Conservation (phyloP, 2,888 invertebrate genomes). For the Neoascia interrupta region DNA sequence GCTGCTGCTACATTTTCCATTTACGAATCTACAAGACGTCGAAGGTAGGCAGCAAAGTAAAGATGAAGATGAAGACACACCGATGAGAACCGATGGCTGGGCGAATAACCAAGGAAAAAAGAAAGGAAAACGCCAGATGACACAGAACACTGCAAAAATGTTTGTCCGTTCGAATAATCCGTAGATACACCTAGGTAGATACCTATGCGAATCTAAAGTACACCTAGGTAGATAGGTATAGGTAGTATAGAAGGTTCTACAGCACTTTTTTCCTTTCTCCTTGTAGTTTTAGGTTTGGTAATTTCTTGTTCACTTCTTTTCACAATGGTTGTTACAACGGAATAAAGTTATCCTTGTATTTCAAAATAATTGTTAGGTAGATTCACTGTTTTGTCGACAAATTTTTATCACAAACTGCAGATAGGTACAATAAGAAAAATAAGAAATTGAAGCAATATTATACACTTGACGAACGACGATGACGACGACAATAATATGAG, state of each 20-base stretch:
- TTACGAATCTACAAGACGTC: constrained; percentile 60
- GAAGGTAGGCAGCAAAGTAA: constrained; percentile 57
- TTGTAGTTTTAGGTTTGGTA: constrained; percentile 25
- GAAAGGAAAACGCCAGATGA: constrained; percentile 58
- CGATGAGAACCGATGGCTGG: constrained; percentile 48
- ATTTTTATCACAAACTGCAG: neutral
- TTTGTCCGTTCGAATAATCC: constrained; percentile 28
- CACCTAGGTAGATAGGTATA: constrained; percentile 34
- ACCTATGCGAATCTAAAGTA: constrained; percentile 51
- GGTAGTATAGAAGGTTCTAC: constrained; percentile 6
- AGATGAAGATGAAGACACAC: constrained; percentile 51
- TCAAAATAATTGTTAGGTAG: neutral
- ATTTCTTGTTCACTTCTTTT: neutral
- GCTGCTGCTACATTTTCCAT: constrained; percentile 73
- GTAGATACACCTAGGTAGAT: constrained; percentile 36
- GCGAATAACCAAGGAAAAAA: constrained; percentile 33
- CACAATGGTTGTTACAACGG: neutral
- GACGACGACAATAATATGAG: constrained; percentile 23
- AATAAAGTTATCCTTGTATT: neutral
- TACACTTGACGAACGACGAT: constrained; percentile 7
- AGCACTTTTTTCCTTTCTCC: constrained; percentile 28
- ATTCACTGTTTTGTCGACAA: neutral
- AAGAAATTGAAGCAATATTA: neutral
- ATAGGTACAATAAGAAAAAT: neutral
- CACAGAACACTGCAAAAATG: constrained; percentile 53